Base-by-base conservation (phyloP, 2,113 vertebrate genomes). In the Lamprologus ornatipinnis region DNA sequence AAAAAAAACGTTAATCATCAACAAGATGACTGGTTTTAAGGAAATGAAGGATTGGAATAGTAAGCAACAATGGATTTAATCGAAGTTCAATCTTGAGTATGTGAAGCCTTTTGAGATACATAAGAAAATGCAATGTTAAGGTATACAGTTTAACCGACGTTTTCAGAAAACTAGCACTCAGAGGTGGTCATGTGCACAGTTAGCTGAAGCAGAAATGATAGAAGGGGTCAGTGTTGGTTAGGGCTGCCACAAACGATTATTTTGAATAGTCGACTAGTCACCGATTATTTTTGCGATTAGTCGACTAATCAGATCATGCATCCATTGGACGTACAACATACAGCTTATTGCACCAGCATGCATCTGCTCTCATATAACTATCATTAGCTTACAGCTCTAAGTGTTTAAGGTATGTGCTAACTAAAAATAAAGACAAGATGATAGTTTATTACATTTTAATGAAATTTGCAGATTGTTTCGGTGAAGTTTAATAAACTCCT, bases 321-420 rank as follows among this genome's bases (percentile, higher is more conserved):
- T 57, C 54, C 12, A 57, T 14, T 57, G 54, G 4, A 26, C 3
- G 7, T 57, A 26, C 0, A 57, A 57, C 3, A 0, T 8, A 14
- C 3, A 57, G 23, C 12, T 57, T 57, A 57, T 57, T 57, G 54
- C 6, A 57, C 2, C 54, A 57, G 21, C 54, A 26, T 23, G 6
- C 6, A 8, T 3, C 21, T 57, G 54, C 1, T 14, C 12, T 57
- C 8, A 57, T 55, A 7, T 26, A 55, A 26, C 6, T 26, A 7
- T 26, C 53, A 55, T 7, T 55, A 26, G 11, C 21, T 55, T 55
- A 55, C 4, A 13, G 21, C 11, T 55, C 23, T 13, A 55, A 1
- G 53, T 13, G 6, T 55, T 2, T 3, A 23, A 0, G 53, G 0
- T 55, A 4, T 55, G 6, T 55, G 53, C 53, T 23, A 23, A 55